Conservation (phyloP, 35 echinoderm and acorn worm genomes). For the Acanthaster planci region DNA sequence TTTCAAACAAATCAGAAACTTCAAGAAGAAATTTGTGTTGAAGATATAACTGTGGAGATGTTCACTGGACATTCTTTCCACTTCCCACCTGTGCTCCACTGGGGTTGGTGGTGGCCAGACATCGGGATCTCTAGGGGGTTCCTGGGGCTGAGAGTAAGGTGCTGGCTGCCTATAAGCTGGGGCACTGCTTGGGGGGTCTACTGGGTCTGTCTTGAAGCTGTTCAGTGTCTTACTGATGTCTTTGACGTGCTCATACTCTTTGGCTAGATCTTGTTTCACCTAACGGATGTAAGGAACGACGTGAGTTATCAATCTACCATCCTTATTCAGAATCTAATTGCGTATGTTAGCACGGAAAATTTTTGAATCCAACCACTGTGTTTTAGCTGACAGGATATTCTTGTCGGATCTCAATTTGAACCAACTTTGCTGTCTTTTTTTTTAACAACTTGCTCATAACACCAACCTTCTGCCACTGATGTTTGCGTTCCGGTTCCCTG, state of each 20-base stretch:
- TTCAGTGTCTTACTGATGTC: conserved; percentile 84
- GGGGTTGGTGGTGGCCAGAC: conserved; percentile 99
- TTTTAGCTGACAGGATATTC: too few relatives aligned
- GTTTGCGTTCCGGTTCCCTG: conserved; percentile 84
- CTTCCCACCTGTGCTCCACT: conserved; percentile 80
- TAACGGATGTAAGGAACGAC: not conserved
- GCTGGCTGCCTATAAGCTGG: conserved; percentile 35
- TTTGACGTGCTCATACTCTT: conserved; percentile 96
- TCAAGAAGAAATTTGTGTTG: too few relatives aligned
- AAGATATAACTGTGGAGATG: not conserved
- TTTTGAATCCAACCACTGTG: too few relatives aligned
- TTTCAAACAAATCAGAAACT: too few relatives aligned
- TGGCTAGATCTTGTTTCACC: conserved; percentile 80
- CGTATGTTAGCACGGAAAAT: too few relatives aligned
- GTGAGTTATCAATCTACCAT: not conserved
- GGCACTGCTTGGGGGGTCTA: conserved; percentile 14
- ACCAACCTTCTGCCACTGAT: conserved; percentile 96
- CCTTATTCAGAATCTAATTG: too few relatives aligned
- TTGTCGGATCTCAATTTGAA: too few relatives aligned
- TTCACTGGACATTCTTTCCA: not conserved
- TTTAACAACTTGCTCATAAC: conserved; percentile 7
- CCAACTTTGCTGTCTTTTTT: too few relatives aligned
- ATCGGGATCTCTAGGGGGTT: conserved; percentile 78
- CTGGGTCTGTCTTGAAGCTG: conserved; percentile 69
- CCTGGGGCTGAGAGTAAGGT: conserved; percentile 33